These are phyloP conservation scores for Macrophya annulata DNA, from an alignment of 2,888 invertebrate species.

Conservation along the genomic window DNA sequence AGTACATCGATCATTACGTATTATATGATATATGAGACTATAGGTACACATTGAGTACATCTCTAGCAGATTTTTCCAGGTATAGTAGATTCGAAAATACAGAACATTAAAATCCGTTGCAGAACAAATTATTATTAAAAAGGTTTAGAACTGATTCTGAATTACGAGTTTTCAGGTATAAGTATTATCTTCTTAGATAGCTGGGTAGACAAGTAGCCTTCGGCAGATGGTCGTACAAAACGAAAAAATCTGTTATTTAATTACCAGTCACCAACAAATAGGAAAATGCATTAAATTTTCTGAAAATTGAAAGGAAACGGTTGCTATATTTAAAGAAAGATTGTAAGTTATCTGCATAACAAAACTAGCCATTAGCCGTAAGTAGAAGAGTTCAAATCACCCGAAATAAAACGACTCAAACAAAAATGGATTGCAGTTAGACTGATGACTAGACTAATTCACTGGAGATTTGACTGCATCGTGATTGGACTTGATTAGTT, in stretches of 20 bases:
- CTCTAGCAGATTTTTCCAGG: no score
- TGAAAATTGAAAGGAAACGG: neutral
- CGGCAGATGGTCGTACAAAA: no score
- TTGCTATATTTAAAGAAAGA: neutral
- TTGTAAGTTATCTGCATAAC: neutral
- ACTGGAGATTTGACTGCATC: no score
- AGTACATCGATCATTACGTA: neutral
- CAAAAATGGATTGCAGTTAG: neutral
- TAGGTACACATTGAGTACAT: no score
- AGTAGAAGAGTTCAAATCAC: neutral
- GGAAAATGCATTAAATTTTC: no score
- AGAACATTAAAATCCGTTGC: no score
- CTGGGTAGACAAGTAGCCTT: neutral
- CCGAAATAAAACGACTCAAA: neutral
- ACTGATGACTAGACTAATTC: no score
- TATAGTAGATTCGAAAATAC: no score
- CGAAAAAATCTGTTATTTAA: no score
- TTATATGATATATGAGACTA: neutral
- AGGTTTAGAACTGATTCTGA: no score
- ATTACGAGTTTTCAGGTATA: neutral
- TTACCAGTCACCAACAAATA: no score
- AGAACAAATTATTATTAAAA: no score
- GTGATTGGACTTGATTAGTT: neutral
- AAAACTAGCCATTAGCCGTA: neutral
- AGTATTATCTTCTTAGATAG: neutral